A percentile compares a stretch with the other conserved stretches of the same genome.
Evolutionary conservation across 2,888 invertebrate species (phyloP).

Genomic region (Epinotia ramella): DNA sequence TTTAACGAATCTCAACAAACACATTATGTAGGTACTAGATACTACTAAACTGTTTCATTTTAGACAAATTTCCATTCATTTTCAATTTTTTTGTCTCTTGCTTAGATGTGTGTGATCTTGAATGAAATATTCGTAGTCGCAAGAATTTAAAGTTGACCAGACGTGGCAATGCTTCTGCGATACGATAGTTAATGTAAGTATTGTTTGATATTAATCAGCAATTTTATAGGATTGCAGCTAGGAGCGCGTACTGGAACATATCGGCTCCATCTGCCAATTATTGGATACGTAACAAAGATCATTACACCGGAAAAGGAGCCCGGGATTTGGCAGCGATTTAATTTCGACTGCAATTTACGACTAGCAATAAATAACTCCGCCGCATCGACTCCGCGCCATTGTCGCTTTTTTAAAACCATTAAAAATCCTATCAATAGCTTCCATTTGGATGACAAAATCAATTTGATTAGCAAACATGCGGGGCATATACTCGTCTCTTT

Average conservation of each 20-base stretch:
- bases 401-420: conserved; percentile 83
- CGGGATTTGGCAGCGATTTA: conserved; percentile 77
- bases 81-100: neutral
- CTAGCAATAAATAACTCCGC: conserved; percentile 77
- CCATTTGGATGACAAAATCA: conserved; percentile 74
- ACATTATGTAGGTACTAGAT: no score
- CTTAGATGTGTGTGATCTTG: neutral
- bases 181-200: neutral
- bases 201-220: neutral
- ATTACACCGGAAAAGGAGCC: conserved; percentile 69
- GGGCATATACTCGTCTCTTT: conserved; percentile 62
- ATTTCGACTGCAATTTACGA: conserved; percentile 82
- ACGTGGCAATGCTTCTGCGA: neutral
- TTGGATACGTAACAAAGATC: conserved; percentile 69
- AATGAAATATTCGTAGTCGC: neutral
- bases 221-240: neutral
- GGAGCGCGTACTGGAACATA: conserved; percentile 1
- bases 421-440: conserved; percentile 81
- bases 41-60: no score
- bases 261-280: conserved; percentile 73
- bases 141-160: neutral
- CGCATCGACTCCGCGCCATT: conserved; percentile 73
- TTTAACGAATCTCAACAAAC: no score
- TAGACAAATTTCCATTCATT: no score
- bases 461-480: conserved; percentile 65